Conservation (phyloP, 2,888 invertebrate genomes). For the Drosophila nigritarsus region DNA sequence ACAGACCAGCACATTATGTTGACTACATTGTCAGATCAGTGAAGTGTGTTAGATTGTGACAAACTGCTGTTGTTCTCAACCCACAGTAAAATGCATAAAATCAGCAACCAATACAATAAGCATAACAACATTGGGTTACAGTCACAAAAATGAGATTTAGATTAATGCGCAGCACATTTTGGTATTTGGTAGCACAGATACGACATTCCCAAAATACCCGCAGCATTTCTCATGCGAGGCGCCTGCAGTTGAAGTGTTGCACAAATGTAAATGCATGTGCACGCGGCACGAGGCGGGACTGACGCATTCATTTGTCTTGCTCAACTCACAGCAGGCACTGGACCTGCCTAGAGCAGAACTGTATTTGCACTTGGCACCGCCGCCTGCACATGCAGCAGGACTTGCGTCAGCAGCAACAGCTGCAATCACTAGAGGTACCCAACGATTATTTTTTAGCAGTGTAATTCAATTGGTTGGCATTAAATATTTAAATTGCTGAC, state of each 20-base stretch:
- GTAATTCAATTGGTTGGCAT: conserved; percentile 80
- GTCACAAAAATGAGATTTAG: conserved; percentile 72
- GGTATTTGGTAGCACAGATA: conserved; percentile 26
- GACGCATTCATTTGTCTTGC: conserved; percentile 76
- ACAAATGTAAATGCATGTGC: conserved; percentile 67
- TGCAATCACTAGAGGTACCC: conserved; percentile 6
- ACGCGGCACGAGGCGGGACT: conserved; percentile 32
- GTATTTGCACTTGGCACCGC: conserved; percentile 55
- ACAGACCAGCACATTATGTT: conserved; percentile 5
- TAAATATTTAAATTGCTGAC: conserved; percentile 78
- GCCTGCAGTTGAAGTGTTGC: conserved; percentile 67
- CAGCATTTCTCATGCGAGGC: conserved; percentile 29
- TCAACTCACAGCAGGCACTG: conserved; percentile 41
- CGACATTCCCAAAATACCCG: conserved; percentile 54
- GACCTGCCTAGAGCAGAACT: conserved; percentile 58
- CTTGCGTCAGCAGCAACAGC: conserved; percentile 24
- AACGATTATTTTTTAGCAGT: conserved; percentile 19
- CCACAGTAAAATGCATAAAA: conserved; percentile 35
- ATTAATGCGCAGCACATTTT: conserved; percentile 68
- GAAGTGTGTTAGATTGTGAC: conserved; percentile 76
- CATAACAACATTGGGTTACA: conserved; percentile 10
- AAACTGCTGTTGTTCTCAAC: conserved; percentile 65
- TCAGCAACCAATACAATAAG: conserved; percentile 23
- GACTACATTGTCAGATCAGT: conserved; percentile 54
- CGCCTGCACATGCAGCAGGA: conserved; percentile 32